Base-by-base conservation (phyloP, 2,113 vertebrate genomes). In the Melierax canorus region DNA sequence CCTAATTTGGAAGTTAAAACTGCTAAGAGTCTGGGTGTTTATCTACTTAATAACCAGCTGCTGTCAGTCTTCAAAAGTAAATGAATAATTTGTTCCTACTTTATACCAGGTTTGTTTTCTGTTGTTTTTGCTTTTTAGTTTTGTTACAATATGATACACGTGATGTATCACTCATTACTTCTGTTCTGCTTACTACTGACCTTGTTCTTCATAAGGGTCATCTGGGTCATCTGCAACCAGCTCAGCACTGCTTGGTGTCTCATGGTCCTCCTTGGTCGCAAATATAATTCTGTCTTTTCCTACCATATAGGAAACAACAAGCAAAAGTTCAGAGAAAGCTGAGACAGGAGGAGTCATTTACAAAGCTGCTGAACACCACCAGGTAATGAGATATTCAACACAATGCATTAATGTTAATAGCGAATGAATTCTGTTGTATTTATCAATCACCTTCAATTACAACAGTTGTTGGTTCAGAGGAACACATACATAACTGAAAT, bases 131-230 rank as follows among this genome's bases (percentile, higher is more conserved):
- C 7, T 59, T 63, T 85, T 67, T 19, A 60, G 48, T 15, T 71
- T 7, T 60, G 15, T 15, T 53, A 60, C 20, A 48, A 38, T 24
- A 50, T 3, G 17, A 45, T 16, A 22, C 7, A 26, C 3, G 7
- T 15, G 7, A 51, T 27, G 6, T 26, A 63, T 34, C 41, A 63
- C 17, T 43, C 36, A 6, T 50, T 41, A 55, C 34, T 94, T 72
- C 41, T 0, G 0, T 62, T 71, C 78, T 78, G 27, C 50, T 79
- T 53, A 30, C 22, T 93, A 96, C 98, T 97, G 50, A 98, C 98
- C 99, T 30, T 97, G 99, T 80, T 99, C 99, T 94, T 99, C 99
- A 0, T 99, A 99, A 2, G 99, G 99, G 69, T 99, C 99, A 15
- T 98, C 98, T 9, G 99, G 99, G 93, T 99, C 99, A 82, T 99